phyloP scores from a whole-genome alignment of 2,797 vertebrate genomes.

The Pseudochirops cupreus region DNA sequence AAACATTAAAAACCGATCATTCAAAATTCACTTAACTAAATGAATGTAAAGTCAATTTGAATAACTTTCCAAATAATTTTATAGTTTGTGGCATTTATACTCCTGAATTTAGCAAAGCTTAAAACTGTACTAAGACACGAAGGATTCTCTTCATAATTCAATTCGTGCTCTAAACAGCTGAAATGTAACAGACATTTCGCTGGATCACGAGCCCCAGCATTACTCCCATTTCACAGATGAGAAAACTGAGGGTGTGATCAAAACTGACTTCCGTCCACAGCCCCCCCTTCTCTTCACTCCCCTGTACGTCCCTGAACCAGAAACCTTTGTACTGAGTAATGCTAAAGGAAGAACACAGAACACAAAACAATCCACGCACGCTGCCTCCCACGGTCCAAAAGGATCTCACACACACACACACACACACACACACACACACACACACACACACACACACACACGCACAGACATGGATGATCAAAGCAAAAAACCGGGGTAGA shows the following conservation, averaged over 20 bases:
- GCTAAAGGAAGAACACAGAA: background rate
- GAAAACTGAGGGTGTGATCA: background rate
- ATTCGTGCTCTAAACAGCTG: background rate
- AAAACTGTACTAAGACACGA: background rate
- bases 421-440: background rate
- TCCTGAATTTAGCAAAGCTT: background rate
- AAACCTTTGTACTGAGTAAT: background rate
- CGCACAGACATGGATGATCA: background rate
- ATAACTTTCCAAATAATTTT: background rate
- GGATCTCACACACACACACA: background rate
- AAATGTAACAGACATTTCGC: background rate
- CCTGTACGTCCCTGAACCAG: background rate
- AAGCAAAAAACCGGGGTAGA: background rate
- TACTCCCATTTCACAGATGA: background rate
- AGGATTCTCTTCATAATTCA: background rate
- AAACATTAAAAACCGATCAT: background rate
- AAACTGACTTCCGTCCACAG: background rate
- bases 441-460: background rate
- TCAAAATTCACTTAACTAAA: background rate
- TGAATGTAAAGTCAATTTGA: background rate
- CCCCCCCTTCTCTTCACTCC: background rate
- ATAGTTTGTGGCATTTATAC: background rate
- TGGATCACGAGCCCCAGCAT: background rate
- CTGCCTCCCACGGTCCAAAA: background rate
- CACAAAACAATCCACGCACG: background rate